Base-by-base conservation (phyloP, 2,888 invertebrate genomes). In the Pomacea canaliculata region DNA sequence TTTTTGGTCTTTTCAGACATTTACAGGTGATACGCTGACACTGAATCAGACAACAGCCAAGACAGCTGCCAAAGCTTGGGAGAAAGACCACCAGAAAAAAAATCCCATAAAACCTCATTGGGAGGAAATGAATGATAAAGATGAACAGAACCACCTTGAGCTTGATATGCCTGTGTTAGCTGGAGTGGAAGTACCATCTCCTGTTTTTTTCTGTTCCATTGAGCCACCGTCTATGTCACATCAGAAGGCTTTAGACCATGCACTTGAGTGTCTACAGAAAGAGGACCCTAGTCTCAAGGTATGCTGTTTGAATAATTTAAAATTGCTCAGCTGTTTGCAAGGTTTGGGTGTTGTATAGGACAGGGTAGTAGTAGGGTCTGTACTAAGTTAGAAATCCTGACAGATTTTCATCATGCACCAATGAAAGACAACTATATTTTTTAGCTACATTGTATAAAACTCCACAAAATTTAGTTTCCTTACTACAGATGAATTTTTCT, bases 121-220 rank as follows among this genome's bases (percentile, higher is more conserved):
- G 7, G 69, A 65, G 16, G 75, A 77, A 13, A 77, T 75, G 60
- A 68, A 62, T 13, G 71, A 76, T 37, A 76, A 70, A 27, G 76
- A 68, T 18, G 76, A 79, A 16, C 65, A 68, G 27, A 49, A 73
- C 60, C 10, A 16, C 51, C 67, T 70, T 13, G 71, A 67, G n/a
- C 70, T 51, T n/a, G 74, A 70, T 78, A n/a, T 72, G 27, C 83
- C 87, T 19, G 83, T 91, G 48, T 85, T 92, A 65, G 89, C 90
- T 83, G 94, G 95, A 4, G 93, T 95, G 0, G 93, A 93, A 68
- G 92, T 97, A 78, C 98, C 98, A 0, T 96, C 97, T 87, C 97
- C 99, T 0, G 99, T 99, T 0, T 99, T 98, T 92, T 96, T 98
- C 88, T 98, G 99, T 90, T 95, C 97, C 1, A 95, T 99, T 81